Base-by-base conservation (phyloP, 2,888 invertebrate genomes). In the Cephus spinipes region DNA sequence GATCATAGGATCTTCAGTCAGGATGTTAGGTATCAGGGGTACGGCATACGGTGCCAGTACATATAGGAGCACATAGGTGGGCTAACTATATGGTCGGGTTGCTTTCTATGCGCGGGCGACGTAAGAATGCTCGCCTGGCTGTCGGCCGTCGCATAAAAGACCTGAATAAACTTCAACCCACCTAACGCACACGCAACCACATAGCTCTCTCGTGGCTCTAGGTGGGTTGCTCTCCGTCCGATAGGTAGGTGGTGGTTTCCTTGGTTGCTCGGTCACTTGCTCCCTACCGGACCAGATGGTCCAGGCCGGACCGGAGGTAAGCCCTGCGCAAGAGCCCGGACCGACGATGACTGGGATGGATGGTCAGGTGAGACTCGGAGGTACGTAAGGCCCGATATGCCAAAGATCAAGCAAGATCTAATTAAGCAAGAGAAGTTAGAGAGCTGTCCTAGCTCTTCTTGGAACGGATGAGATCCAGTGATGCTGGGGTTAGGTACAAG, bases 21-120 rank as follows among this genome's bases (percentile, higher is more conserved):
- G 40, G 40, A 40, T 15, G 40, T 40, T 40, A 40, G 4, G 40
- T 40, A 40, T 6, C 15, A 40, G 15, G 15, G 12, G 15, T 40
- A 40, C 1, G 1, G 1, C 4, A 6, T 15, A 40, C 40, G 40
- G 40, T 40, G 40, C 40, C 40, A 4, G 40, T 15, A 40, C 40
- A 40, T 40, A 40, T 40, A 40, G 40, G 40, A 40, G 69, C 30
- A 32, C 69, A 69, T 69, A 69, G 69, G 88, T 89, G 89, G 89
- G 89, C 87, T 87, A 85, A 82, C 76, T 79, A 80, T 87, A 88
- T 88, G 86, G 87, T 84, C 85, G 84, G 81, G 84, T 84, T 86
- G 89, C 88, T 89, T 89, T 89, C 89, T 88, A 89, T 86, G 87
- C 87, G 89, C 87, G 87, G 87, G 87, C 88, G 87, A 86, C 79